Percentiles rank a stretch among this genome's conserved stretches.
These are phyloP conservation scores for Agelastica alni DNA, from an alignment of 2,888 invertebrate species.

Conservation along the genomic window DNA sequence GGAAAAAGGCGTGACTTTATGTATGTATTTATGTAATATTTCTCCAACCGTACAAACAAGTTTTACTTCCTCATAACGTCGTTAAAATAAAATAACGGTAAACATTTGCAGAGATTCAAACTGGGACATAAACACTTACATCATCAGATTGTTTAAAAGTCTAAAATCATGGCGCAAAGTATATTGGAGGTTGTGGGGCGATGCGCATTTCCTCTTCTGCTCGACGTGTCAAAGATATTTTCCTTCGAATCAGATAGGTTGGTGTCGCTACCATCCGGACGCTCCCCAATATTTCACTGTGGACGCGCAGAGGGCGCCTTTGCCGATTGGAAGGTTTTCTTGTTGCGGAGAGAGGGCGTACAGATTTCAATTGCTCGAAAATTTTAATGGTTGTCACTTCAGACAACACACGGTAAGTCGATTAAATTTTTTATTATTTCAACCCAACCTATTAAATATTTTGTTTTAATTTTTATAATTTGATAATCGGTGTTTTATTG, in stretches of 20 bases:
- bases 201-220: constrained; percentile 85
- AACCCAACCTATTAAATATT: too few relatives aligned
- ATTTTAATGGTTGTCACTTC: constrained; percentile 70
- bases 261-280: constrained; percentile 84
- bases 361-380: constrained; percentile 71
- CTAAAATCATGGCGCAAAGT: constrained; percentile 84
- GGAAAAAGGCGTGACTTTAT: too few relatives aligned
- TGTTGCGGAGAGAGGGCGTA: constrained; percentile 89
- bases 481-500: too few relatives aligned
- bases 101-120: constrained; percentile 65
- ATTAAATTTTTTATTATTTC: too few relatives aligned
- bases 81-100: too few relatives aligned
- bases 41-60: too few relatives aligned
- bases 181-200: constrained; percentile 94
- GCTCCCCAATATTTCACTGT: constrained; percentile 74
- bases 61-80: too few relatives aligned
- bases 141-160: constrained; percentile 74
- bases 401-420: constrained; percentile 72
- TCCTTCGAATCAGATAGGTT: constrained; percentile 75
- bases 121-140: constrained; percentile 83
- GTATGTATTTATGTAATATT: too few relatives aligned
- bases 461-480: too few relatives aligned
- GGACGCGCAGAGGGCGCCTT: constrained; percentile 66
- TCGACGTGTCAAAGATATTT: constrained; percentile 77
- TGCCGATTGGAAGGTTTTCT: constrained; percentile 74